phyloP scores from a whole-genome alignment of 2,797 vertebrate genomes.

The Diplodus puntazzo region DNA sequence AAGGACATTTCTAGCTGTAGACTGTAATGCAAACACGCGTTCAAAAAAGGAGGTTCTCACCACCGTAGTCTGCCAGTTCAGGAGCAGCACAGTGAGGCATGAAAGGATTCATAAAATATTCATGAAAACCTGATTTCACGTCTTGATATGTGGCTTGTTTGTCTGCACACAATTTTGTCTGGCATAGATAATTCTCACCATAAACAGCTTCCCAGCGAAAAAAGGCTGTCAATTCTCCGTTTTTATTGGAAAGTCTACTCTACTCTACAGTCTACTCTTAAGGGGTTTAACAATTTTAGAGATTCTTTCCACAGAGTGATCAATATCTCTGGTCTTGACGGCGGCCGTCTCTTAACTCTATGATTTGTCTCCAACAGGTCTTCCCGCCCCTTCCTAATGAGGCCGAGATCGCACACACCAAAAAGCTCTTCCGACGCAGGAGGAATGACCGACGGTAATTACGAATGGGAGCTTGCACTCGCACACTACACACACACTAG shows the following conservation, averaged over 20 bases:
- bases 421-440: constrained; percentile 95
- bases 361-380: constrained; percentile 84
- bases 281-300: neutral
- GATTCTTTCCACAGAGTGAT: constrained; percentile 23
- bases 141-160: neutral
- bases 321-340: constrained; percentile 36
- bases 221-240: neutral
- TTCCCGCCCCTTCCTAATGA: constrained; percentile 94
- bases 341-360: constrained; percentile 39
- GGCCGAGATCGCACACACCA: constrained; percentile 96
- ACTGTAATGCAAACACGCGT: neutral
- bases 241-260: neutral
- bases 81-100: neutral
- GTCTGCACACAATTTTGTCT: neutral
- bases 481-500: constrained; percentile 8
- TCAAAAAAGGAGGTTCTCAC: neutral
- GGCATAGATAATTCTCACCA: no score
- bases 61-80: constrained; percentile 3
- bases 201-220: neutral
- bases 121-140: neutral
- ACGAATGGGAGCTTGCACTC: constrained; percentile 29
- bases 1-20: neutral
- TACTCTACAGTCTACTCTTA: neutral
- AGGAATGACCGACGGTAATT: constrained; percentile 94
- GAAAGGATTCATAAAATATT: neutral